Evolutionary conservation across 2,797 vertebrate genomes (phyloP), one percentile per base, ranked within the genome.

Genomic region (Tamandua tetradactyla): DNA sequence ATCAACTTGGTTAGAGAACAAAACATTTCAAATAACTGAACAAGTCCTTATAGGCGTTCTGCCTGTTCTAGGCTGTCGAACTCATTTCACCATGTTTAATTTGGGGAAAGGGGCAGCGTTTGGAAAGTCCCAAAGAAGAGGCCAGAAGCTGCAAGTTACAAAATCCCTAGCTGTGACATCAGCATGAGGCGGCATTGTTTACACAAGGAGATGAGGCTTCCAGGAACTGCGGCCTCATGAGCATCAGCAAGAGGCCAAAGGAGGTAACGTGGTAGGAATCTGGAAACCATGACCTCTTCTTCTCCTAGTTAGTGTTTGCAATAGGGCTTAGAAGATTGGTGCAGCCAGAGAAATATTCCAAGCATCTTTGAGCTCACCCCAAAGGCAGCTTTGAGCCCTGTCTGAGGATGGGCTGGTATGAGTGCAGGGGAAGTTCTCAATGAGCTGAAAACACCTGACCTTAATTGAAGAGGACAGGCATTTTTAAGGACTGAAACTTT

Each of bases 51-150:
- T 0, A 0, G 0, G 18, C 13, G 49, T 40, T 44, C 66, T 32
- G 32, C 27, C 22, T 0, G 14, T 25, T 55, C 64, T 8, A 22
- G 49, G 42, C 17, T 37, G 96, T 91, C 74, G 49, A 69, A 76
- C 49, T 87, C 27, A 25, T 90, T 82, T 89, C 86, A 97, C 76
- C 22, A 11, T 72, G 30, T 88, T 80, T 27, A 35, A 47, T 93
- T 84, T 96, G 92, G 96, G 94, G 72, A 86, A 82, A 10, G 80
- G 75, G 79, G 35, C 44, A 52, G 82, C 64, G 42, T 75, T 93
- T 35, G 98, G 98, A 98, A 98, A 98, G 98, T 97, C 98, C 98
- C 98, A 0, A 18, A 2, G 93, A 96, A 92, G 87, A 89, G 85
- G 93, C 10, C 0, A 98, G 97, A 94, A 96, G 95, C 97, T 96